Conservation (phyloP, 1,140 invertebrate genomes). For the Papilio polytes region DNA sequence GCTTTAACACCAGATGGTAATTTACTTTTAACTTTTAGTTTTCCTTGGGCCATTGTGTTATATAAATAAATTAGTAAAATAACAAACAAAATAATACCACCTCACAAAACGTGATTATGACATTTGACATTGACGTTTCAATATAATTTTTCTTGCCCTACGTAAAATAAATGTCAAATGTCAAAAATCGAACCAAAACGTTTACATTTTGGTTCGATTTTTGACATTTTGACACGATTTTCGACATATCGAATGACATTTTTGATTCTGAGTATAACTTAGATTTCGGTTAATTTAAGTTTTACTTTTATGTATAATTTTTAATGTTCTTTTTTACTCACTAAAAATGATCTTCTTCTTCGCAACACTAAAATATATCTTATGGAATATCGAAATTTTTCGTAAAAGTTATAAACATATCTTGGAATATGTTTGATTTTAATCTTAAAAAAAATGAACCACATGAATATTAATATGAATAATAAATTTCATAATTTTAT, state of each 20-base stretch:
- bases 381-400: not conserved
- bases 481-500: not conserved
- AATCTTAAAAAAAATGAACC: not conserved
- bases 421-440: too few species aligned
- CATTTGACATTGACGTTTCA: conserved; percentile 30
- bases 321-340: not conserved
- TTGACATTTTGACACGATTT: too few species aligned
- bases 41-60: conserved; percentile 75
- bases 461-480: not conserved
- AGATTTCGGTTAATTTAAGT: too few species aligned
- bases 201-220: not conserved
- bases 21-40: conserved; percentile 78
- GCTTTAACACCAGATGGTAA: conserved; percentile 67
- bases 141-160: not conserved
- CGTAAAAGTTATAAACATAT: too few species aligned
- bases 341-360: not conserved
- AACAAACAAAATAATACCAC: not conserved
- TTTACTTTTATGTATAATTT: not conserved
- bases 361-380: not conserved
- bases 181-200: not conserved
- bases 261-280: too few species aligned
- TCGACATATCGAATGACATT: not conserved
- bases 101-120: conserved; percentile 42
- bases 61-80: not conserved
- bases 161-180: not conserved